These are phyloP conservation scores for Agrochola macilenta DNA, from an alignment of 2,888 invertebrate species.

Conservation along the genomic window DNA sequence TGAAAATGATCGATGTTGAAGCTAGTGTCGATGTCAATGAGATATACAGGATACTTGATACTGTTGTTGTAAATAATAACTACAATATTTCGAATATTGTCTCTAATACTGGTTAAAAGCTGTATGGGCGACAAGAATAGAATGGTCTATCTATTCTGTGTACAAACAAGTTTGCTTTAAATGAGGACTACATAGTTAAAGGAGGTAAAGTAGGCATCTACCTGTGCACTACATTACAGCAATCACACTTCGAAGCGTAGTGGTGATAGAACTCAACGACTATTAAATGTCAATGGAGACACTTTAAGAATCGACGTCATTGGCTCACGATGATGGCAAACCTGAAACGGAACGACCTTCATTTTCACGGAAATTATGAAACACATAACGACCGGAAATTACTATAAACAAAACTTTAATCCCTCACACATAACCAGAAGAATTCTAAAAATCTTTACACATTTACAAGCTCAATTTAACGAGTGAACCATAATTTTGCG, in stretches of 20 bases:
- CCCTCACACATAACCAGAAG: constrained; percentile 7
- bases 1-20: constrained; percentile 53
- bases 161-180: constrained; percentile 27
- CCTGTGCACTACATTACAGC: not conserved
- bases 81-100: constrained; percentile 34
- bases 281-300: not conserved
- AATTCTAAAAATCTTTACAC: constrained; percentile 34
- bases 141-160: constrained; percentile 10
- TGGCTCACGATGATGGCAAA: not conserved
- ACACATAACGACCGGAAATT: constrained; percentile 35
- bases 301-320: not conserved
- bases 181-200: not conserved
- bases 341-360: constrained; percentile 1
- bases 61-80: constrained; percentile 25
- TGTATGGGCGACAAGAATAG: constrained; percentile 34
- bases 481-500: constrained; percentile 47
- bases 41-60: constrained; percentile 41
- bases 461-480: constrained; percentile 43
- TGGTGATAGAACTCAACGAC: not conserved
- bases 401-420: constrained; percentile 24
- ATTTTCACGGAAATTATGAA: constrained; percentile 14
- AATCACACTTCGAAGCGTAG: not conserved
- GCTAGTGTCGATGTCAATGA: constrained; percentile 52
- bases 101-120: constrained; percentile 34
- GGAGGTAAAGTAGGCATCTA: not conserved